These are phyloP conservation scores for Octomys mimax DNA, from an alignment of 2,797 vertebrate species.

Conservation along the genomic window DNA sequence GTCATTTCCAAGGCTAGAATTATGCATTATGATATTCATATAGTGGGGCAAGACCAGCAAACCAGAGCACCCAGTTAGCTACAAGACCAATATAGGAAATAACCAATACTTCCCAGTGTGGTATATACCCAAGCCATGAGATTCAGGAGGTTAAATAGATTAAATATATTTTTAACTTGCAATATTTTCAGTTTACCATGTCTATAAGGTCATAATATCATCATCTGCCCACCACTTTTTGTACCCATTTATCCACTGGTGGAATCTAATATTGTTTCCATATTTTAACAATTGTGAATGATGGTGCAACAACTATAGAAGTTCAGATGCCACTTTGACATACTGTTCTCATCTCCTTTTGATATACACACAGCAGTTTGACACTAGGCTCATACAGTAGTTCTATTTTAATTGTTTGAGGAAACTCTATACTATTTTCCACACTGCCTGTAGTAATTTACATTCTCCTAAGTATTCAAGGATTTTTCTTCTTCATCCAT, in stretches of 20 bases:
- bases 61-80: background rate
- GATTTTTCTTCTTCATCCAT: background rate
- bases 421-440: background rate
- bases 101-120: too few relatives aligned
- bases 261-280: background rate
- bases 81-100: background rate
- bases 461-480: background rate
- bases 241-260: background rate
- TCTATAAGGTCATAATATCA: background rate
- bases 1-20: background rate
- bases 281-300: background rate
- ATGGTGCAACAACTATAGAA: background rate
- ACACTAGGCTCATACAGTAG: background rate
- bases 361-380: background rate
- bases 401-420: background rate
- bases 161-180: background rate
- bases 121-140: background rate
- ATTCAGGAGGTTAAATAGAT: background rate
- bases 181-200: background rate
- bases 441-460: background rate
- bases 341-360: background rate
- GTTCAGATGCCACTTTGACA: background rate
- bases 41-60: background rate
- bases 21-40: background rate
- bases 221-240: background rate